Percentiles rank a stretch among this genome's conserved stretches.
phyloP scores from a whole-genome alignment of 2,113 vertebrate genomes.

The Python bivittatus region DNA sequence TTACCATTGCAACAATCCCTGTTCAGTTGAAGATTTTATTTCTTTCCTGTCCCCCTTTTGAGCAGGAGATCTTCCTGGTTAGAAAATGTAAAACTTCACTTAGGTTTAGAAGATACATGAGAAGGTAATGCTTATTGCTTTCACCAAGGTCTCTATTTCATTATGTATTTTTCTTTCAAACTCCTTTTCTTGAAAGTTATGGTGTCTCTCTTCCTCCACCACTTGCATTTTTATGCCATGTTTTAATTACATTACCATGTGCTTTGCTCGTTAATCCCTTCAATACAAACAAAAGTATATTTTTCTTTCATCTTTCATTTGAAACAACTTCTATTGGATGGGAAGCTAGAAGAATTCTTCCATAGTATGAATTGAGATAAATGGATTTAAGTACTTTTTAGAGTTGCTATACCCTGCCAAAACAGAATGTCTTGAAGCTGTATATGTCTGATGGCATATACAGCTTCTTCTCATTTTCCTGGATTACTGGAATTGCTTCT shows the following conservation, averaged over 20 bases:
- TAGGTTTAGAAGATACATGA: background rate
- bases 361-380: background rate
- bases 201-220: conserved; percentile 18
- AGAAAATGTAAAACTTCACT: conserved; percentile 31
- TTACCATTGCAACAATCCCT: conserved; percentile 26
- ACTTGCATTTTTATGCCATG: conserved; percentile 7
- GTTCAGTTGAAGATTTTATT: conserved; percentile 3
- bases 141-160: conserved; percentile 41
- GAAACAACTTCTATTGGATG: background rate
- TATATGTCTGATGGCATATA: background rate
- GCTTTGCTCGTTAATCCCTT: conserved; percentile 34
- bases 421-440: background rate
- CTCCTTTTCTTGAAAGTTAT: background rate
- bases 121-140: conserved; percentile 34
- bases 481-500: background rate
- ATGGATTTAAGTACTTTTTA: background rate
- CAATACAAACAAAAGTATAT: conserved; percentile 16
- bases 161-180: conserved; percentile 48
- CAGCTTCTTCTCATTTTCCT: background rate
- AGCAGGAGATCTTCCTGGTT: conserved; percentile 9
- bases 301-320: conserved; percentile 37
- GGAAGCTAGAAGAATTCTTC: background rate
- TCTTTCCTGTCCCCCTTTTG: conserved; percentile 27
- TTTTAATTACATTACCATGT: conserved; percentile 14
- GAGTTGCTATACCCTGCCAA: background rate